A percentile compares a stretch with the other conserved stretches of the same genome.
These are phyloP conservation scores for Thunnus albacares DNA, from an alignment of 2,797 vertebrate genomes.

Conservation along the genomic window DNA sequence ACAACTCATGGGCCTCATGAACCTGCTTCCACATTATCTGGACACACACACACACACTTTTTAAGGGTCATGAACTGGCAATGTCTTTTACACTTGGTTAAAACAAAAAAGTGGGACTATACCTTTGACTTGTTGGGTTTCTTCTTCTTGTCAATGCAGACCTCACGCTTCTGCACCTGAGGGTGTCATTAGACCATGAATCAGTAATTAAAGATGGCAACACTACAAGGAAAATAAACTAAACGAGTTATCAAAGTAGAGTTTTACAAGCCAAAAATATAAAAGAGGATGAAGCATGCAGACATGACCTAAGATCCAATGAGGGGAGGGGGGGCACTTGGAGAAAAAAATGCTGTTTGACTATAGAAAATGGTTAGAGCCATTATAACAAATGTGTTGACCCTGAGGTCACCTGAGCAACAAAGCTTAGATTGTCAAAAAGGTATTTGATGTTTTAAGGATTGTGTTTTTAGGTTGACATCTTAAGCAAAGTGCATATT, in stretches of 20 bases:
- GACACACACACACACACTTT: slow-evolving; percentile 49
- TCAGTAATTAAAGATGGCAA: neutral
- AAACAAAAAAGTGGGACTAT: slow-evolving; percentile 10
- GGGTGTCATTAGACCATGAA: slow-evolving; percentile 13
- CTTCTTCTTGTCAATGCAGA: slow-evolving; percentile 91
- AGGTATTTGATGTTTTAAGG: no score
- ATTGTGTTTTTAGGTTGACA: no score
- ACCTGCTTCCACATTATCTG: slow-evolving; percentile 71
- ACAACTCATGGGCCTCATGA: slow-evolving; percentile 71
- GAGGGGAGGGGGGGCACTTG: no score
- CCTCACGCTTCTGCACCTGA: slow-evolving; percentile 93
- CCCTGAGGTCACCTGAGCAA: no score
- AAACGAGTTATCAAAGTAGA: neutral
- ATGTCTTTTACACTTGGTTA: neutral
- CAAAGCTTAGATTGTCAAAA: no score
- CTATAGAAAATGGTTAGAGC: no score
- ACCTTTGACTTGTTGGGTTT: slow-evolving; percentile 96
- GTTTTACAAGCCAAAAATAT: neutral
- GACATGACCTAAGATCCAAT: neutral
- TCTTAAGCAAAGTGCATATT: no score
- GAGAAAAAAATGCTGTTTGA: no score
- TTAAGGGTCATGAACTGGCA: neutral
- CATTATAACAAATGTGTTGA: no score
- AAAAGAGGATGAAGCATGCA: neutral
- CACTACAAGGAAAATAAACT: no score